phyloP scores from a whole-genome alignment of 2,797 vertebrate species.

The Myotis findleyi region DNA sequence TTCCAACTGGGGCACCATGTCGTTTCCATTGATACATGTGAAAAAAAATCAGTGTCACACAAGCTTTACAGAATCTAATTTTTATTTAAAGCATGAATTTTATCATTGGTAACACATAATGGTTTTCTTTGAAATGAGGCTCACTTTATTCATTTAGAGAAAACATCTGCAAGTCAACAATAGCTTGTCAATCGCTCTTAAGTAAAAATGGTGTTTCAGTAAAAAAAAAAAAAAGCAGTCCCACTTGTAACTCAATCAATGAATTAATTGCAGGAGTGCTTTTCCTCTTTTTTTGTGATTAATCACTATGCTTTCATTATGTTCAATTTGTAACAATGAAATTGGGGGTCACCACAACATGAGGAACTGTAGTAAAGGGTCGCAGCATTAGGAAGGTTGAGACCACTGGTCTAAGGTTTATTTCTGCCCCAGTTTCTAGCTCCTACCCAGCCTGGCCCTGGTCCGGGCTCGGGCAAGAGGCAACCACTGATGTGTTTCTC shows the following conservation, averaged over 20 bases:
- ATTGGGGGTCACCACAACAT: too few species aligned
- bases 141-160: not conserved
- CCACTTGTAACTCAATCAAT: not conserved
- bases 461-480: too few species aligned
- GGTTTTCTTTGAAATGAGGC: not conserved
- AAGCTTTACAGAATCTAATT: not conserved
- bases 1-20: not conserved
- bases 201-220: not conserved
- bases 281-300: not conserved
- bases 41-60: not conserved
- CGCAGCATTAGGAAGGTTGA: too few species aligned
- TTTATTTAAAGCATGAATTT: slow-evolving; percentile 54
- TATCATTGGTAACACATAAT: not conserved
- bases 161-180: slow-evolving; percentile 14
- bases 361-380: too few species aligned
- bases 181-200: not conserved
- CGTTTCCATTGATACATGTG: not conserved
- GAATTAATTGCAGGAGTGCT: not conserved
- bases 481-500: too few species aligned
- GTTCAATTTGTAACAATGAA: too few species aligned
- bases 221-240: not conserved
- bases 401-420: too few species aligned
- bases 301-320: too few species aligned
- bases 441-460: too few species aligned
- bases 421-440: too few species aligned